Evolutionary conservation across 2,797 vertebrate genomes (phyloP), one percentile per base, ranked within the genome.

Genomic region (Thunnus albacares): DNA sequence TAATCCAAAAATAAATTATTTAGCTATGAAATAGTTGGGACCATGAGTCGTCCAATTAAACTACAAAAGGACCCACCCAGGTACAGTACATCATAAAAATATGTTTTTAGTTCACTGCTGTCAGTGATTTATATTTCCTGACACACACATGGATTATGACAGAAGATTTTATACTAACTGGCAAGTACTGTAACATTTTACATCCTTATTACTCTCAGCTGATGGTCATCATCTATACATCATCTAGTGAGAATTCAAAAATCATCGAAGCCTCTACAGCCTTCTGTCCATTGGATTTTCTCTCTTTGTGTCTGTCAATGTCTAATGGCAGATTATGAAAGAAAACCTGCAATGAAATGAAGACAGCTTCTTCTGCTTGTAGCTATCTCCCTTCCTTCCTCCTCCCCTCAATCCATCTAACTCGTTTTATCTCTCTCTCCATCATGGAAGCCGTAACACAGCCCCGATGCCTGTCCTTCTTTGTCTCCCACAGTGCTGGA

Each of bases 361-460:
- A 60, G 8, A 1, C 11, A 38, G 43, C 8, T 60, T 41, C 55
- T 58, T 47, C 30, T 22, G 45, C 30, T 53, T 26, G 33, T 47
- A 22, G 5, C 52, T 33, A 12, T 78, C 49, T 49, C 3, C 18
- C 26, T 47, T 20, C 51, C 45, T 49, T 60, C 28, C 6, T 63
- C 59, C 41, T 56, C 47, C 47, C 17, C 59, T 77, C 63, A 63
- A 61, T 81, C 66, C 28, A 68, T 83, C 75, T 77, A 17, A 4
- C 22, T 81, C 59, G 22, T 79, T 75, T 73, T 70, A 71, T 85
- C 83, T 77, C 17, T 30, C 15, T 30, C 77, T 68, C 52, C 72
- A 73, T 89, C 85, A 75, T 71, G 68, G 62, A 41, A 81, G 79
- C 84, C 76, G 58, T 73, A 80, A 86, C 80, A 80, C n/a, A 79